Base-by-base conservation (phyloP, 2,797 vertebrate species). In the Sebastolobus alascanus region DNA sequence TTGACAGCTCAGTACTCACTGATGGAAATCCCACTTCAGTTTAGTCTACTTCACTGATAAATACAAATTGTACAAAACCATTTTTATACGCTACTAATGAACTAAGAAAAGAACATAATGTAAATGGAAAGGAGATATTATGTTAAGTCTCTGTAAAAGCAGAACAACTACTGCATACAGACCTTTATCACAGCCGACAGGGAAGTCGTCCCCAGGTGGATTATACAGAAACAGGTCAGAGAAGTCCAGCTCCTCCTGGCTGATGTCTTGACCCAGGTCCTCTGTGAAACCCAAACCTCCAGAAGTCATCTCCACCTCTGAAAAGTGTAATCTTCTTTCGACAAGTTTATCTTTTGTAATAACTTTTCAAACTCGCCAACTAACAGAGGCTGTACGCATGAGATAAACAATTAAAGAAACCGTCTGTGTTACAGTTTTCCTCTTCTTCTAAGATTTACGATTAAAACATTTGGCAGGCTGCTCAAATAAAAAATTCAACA, bases 201-300 rank as follows among this genome's bases (percentile, higher is more conserved):
- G 31, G 77, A 97, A 97, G 73, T 97, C 96, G 1, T 89, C 89
- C 65, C 64, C 93, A 33, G 89, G 16, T 64, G 90, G 68, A 31
- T 90, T 86, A 89, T 97, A 97, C 54, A 97, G 93, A 93, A 99
- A 98, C 81, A 99, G 92, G 54, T 97, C 96, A 6, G 96, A 96
- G 87, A 99, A 98, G 92, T 98, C 97, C 88, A 98, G 78, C 67
- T 99, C 98, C 75, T 97, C 97, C 80, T 97, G 96, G 38, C 94
- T 91, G 75, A 95, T 95, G 92, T 90, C 94, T 58, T 81, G 93
- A 54, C 78, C 83, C 59, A 94, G 75, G 25, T 75, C 91, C 27
- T 79, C 95, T 3, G 79, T 77, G 25, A 89, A 89, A 64, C 77
- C 92, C 87, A 92, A 80, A 69, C 80, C 91, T 84, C 80, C 88